Base-by-base conservation (phyloP, 2,888 invertebrate genomes). In the Abrostola tripartita region DNA sequence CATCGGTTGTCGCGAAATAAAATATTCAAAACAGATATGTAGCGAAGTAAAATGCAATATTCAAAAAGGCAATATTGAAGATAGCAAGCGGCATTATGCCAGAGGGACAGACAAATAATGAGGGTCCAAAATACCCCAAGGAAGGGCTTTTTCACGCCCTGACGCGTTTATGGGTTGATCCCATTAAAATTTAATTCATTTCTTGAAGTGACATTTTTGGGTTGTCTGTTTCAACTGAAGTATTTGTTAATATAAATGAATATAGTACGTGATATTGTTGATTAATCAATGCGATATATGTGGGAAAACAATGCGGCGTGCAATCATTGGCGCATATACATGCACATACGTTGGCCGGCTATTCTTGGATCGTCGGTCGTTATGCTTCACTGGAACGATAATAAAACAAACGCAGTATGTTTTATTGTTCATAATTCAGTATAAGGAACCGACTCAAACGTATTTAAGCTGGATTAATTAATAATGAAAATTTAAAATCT, bases 181-280 rank as follows among this genome's bases (percentile, higher is more conserved):
- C 78, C 81, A 88, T 89, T 88, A 88, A 88, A 88, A 83, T 88
- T 90, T 88, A 85, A 89, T 86, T 86, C 83, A 77, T 76, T 82
- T 74, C 71, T 70, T 67, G 76, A 63, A 61, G 69, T 66, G 51
- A 49, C 61, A 56, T 51, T 73, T 61, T 60, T 67, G 54, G 68
- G 56, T 61, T 58, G 64, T 57, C 52, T 50, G 38, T 51, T 35
- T 52, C 54, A 47, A 72, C 59, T 41, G 52, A 42, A 47, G 50
- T 71, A 71, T 63, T 74, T 24, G 24, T 24, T 24, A 24, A 59
- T 56, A 14, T 42, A 53, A 37, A 63, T 51, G 35, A 53, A 44
- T 65, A 54, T 36, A 41, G 37, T 35, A 40, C 11, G 35, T 38
- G 5, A 24, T 12, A 36, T 42, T 44, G 9, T 35, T 42, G 1